These are phyloP conservation scores for Thymelicus sylvestris DNA, from an alignment of 2,888 invertebrate species.

Conservation along the genomic window DNA sequence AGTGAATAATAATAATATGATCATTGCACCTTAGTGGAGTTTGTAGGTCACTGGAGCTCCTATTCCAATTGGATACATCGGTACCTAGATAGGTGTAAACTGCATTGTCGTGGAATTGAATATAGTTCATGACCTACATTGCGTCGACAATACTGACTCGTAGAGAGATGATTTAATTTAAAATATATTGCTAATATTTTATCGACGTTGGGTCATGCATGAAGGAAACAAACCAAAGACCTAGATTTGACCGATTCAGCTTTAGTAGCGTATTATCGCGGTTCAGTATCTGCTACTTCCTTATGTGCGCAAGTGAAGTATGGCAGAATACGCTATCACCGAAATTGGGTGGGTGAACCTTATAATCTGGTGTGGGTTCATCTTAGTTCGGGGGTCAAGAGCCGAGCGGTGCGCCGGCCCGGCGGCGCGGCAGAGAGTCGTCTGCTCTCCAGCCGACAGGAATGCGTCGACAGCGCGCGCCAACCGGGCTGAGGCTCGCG, in stretches of 20 bases:
- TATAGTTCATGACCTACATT: slow-evolving; percentile 31
- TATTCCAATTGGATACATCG: slow-evolving; percentile 11
- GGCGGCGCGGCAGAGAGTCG: slow-evolving; percentile 60
- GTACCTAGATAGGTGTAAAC: slow-evolving; percentile 22
- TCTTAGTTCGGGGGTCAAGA: slow-evolving; percentile 74
- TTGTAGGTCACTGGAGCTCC: slow-evolving; percentile 22
- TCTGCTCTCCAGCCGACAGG: slow-evolving; percentile 59
- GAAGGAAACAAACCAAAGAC: slow-evolving; percentile 17
- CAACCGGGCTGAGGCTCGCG: slow-evolving; percentile 45
- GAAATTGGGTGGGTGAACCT: slow-evolving; percentile 81
- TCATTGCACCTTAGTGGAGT: slow-evolving; percentile 11
- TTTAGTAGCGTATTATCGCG: slow-evolving; percentile 42
- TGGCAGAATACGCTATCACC: slow-evolving; percentile 61
- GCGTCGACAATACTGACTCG: not conserved
- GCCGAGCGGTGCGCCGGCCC: slow-evolving; percentile 62
- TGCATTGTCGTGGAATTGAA: slow-evolving; percentile 16
- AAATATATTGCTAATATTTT: not conserved
- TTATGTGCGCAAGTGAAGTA: slow-evolving; percentile 55
- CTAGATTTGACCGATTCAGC: slow-evolving; percentile 41
- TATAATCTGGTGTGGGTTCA: slow-evolving; percentile 74
- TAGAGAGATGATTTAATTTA: not conserved
- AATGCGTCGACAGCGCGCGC: slow-evolving; percentile 63
- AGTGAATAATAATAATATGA: not conserved
- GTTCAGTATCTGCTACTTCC: slow-evolving; percentile 57
- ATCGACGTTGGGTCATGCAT: not conserved